Base-by-base conservation (phyloP, 2,797 vertebrate genomes). In the Enteromius paludinosus region DNA sequence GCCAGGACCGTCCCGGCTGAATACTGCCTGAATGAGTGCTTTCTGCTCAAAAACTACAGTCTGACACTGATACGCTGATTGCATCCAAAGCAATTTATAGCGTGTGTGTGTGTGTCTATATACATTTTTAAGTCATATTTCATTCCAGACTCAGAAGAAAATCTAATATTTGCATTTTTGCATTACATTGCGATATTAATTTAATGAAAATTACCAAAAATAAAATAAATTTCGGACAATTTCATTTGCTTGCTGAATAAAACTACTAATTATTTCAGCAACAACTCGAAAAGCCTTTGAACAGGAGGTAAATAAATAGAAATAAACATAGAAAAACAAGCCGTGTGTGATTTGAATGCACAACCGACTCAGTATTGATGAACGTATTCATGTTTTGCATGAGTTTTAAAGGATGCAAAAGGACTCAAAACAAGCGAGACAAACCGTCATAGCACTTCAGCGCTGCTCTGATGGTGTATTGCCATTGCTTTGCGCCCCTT, bases 401-500 rank as follows among this genome's bases (percentile, higher is more conserved):
- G 10, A 69, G n/a, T 49, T 54, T 35, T 20, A 38, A 45, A 61
- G 25, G 38, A 33, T 9, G 49, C 56, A 1, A 43, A 69, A 6
- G 1, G 54, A 56, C 35, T 61, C 35, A 30, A 70, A 59, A 59
- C 66, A 77, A 77, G 61, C 12, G 25, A 33, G 75, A 65, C 28
- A 30, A 33, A 45, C 56, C 4, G 33, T 25, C 20, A 11, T 33
- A 66, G 62, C 18, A 64, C 75, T 77, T 49, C 28, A 66, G 43
- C 8, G 25, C 62, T 12, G 18, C 69, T 11, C 11, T 3, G 56
- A 81, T 61, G 33, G 38, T 25, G 41, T 61, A 25, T 62, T 3
- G 3, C 23, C 28, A 43, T 12, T 33, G 23, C 59, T 30, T 35
- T 61, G 33, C 23, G 17, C 15, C 35, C 56, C 56, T 33, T 30